These are phyloP conservation scores for Dromius quadrimaculatus DNA, from an alignment of 2,888 invertebrate genomes.

Conservation along the genomic window DNA sequence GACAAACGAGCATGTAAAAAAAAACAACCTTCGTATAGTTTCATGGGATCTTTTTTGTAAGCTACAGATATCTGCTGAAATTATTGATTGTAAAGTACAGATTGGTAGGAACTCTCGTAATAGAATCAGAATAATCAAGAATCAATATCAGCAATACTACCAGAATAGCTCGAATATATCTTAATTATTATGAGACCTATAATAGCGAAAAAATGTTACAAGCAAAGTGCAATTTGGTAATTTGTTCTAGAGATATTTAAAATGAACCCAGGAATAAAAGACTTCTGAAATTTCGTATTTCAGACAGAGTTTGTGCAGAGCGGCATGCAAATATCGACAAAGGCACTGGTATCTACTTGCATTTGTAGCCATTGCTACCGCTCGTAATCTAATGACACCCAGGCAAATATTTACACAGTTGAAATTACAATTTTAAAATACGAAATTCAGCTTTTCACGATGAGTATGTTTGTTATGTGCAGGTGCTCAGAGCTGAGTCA, in stretches of 20 bases:
- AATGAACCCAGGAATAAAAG: constrained; percentile 26
- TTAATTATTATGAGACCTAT: no score
- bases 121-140: no score
- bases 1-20: no score
- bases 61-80: no score
- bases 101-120: no score
- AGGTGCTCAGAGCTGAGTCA: not conserved
- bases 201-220: no score
- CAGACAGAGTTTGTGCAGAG: constrained; percentile 8
- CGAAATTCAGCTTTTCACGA: constrained; percentile 34
- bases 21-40: no score
- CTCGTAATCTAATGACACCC: constrained; percentile 36
- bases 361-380: not conserved
- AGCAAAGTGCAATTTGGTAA: no score
- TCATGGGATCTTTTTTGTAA: no score
- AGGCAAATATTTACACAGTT: constrained; percentile 28
- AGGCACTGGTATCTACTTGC: not conserved
- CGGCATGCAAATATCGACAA: constrained; percentile 18
- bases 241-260: constrained; percentile 18
- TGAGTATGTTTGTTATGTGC: constrained; percentile 9
- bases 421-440: constrained; percentile 40
- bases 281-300: constrained; percentile 18
- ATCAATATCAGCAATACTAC: no score
- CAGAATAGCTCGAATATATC: no score
- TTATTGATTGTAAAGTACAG: no score